phyloP scores from a whole-genome alignment of 2,888 invertebrate genomes.

The Anticlea derivata region DNA sequence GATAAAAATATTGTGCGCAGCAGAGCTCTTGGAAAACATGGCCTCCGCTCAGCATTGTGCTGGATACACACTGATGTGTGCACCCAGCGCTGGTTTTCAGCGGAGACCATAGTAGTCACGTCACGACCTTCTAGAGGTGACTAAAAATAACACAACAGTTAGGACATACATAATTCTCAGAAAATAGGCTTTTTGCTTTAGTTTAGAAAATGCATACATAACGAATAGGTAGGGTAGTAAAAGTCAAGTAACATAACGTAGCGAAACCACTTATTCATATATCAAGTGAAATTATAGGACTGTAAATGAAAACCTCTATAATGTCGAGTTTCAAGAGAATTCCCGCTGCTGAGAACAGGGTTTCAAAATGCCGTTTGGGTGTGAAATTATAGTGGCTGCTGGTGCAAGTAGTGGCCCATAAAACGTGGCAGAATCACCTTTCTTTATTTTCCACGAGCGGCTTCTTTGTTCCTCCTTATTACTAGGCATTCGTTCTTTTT shows the following conservation, averaged over 20 bases:
- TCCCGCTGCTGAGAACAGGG: slow-evolving; percentile 10
- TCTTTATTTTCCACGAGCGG: slow-evolving; percentile 8
- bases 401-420: slow-evolving; percentile 25
- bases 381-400: slow-evolving; percentile 23
- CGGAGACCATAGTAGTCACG: too few relatives aligned
- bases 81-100: too few relatives aligned
- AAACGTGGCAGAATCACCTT: slow-evolving; percentile 11
- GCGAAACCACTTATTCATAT: too few relatives aligned
- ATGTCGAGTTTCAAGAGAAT: background rate
- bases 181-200: too few relatives aligned
- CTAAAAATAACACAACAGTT: too few relatives aligned
- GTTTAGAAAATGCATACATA: background rate
- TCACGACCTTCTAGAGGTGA: too few relatives aligned
- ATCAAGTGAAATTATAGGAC: background rate
- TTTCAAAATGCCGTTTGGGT: slow-evolving; percentile 25
- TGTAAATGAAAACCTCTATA: background rate
- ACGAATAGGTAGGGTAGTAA: background rate
- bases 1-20: too few relatives aligned
- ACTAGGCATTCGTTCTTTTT: background rate
- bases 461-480: background rate
- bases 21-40: too few relatives aligned
- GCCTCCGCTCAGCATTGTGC: too few relatives aligned
- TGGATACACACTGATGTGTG: too few relatives aligned
- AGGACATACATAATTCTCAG: too few relatives aligned
- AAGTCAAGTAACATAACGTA: too few relatives aligned